Evolutionary conservation across 2,888 invertebrate species (phyloP), one percentile per base, ranked within the genome.

Genomic region (Hirtodrosophila trivittata): DNA sequence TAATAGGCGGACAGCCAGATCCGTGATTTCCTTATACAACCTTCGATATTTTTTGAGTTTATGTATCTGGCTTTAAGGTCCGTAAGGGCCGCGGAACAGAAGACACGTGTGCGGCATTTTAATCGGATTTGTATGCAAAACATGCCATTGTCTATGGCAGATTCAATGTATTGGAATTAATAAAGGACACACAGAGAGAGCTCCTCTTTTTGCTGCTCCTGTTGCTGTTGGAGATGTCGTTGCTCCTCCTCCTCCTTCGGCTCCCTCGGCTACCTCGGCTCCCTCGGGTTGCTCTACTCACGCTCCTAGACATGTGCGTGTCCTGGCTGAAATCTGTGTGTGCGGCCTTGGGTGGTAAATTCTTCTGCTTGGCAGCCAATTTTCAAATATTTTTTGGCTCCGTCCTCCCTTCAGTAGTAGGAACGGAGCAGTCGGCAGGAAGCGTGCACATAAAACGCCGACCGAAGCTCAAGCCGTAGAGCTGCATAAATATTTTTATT

Each of bases 111-210:
- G 28, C 41, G 58, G 62, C 47, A 69, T 65, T 75, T 75, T 77
- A 82, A 82, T 81, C 74, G 82, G 74, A 74, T 77, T 76, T 69
- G 41, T 47, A 71, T 76, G 65, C 66, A 66, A 72, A 81, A 75
- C 77, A 71, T 63, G 65, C 62, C 59, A 75, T 77, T 77, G 77
- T 81, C 77, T 84, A 74, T 70, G 65, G 51, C 47, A 74, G 66
- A 77, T 77, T 81, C 78, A 82, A 82, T 82, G 82, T 81, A 78
- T 81, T 81, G 82, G 82, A 82, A 82, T 74, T 82, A 84, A 84
- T 67, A 70, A 76, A 75, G 72, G 69, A 52, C 26, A 9, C 10
- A 2, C 9, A 57, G 59, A 60, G 46, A 21, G 50, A 28, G 30
- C 46, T 26, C 37, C 30, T 55, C 35, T 25, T 26, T 13, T 35